phyloP scores from a whole-genome alignment of 2,888 invertebrate genomes.

The Zaprionus bogoriensis region DNA sequence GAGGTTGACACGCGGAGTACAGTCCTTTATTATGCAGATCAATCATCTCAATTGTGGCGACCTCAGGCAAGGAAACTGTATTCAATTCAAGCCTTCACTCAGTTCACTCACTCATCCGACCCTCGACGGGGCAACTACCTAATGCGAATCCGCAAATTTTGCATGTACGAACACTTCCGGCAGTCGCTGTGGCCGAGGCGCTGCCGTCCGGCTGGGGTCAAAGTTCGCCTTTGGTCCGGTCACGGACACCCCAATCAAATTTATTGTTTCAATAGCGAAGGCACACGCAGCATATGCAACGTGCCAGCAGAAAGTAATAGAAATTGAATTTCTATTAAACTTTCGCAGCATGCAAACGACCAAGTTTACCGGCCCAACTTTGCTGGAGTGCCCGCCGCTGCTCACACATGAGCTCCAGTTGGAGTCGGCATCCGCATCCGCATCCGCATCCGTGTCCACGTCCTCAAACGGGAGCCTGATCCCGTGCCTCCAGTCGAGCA shows the following conservation, averaged over 20 bases:
- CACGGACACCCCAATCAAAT: constrained; percentile 53
- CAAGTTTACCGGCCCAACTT: constrained; percentile 62
- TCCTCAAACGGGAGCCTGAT: constrained; percentile 13
- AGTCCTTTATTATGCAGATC: no score
- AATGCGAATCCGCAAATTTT: constrained; percentile 48
- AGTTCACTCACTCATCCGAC: constrained; percentile 22
- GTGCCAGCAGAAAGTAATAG: constrained; percentile 45
- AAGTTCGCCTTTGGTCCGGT: constrained; percentile 47
- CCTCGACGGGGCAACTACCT: constrained; percentile 23
- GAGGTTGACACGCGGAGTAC: no score
- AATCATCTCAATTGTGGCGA: no score
- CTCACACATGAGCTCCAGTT: constrained; percentile 34
- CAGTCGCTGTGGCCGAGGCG: background rate
- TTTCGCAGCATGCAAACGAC: constrained; percentile 77
- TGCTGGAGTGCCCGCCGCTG: constrained; percentile 1
- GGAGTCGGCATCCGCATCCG: background rate
- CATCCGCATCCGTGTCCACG: background rate
- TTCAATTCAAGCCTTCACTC: background rate
- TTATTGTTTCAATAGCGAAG: constrained; percentile 67
- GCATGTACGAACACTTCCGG: constrained; percentile 49
- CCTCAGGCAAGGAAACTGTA: no score
- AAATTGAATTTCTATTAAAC: constrained; percentile 78
- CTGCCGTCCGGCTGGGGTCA: constrained; percentile 41
- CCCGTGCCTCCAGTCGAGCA: constrained; percentile 10
- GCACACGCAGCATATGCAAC: constrained; percentile 60